These are phyloP conservation scores for Ceriagrion tenellum DNA, from an alignment of 2,888 invertebrate genomes.

Conservation along the genomic window DNA sequence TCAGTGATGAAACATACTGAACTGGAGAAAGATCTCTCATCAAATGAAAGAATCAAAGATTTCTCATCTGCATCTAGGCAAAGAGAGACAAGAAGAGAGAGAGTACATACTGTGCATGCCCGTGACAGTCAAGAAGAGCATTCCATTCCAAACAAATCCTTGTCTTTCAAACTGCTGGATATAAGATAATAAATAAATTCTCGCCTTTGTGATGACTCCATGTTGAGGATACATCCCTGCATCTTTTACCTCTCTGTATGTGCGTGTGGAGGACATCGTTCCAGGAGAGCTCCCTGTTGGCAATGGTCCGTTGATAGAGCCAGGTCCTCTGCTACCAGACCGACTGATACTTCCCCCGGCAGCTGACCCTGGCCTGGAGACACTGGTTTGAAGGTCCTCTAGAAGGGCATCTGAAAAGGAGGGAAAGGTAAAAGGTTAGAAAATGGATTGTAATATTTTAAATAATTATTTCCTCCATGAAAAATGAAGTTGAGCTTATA, in stretches of 20 bases:
- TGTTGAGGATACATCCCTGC: slow-evolving; percentile 61
- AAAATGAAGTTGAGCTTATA: background rate
- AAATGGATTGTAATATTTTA: background rate
- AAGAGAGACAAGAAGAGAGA: slow-evolving; percentile 14
- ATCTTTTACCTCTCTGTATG: slow-evolving; percentile 63
- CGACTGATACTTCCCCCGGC: slow-evolving; percentile 53
- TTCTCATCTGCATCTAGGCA: background rate
- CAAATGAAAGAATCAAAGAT: too few species aligned
- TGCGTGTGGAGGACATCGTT: slow-evolving; percentile 14
- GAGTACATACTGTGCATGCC: slow-evolving; percentile 7
- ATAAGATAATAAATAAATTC: slow-evolving; percentile 26
- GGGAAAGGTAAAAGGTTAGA: slow-evolving; percentile 3
- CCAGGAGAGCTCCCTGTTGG: slow-evolving; percentile 37
- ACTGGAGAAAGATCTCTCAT: background rate
- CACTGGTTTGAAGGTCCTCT: slow-evolving; percentile 75
- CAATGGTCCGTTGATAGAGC: slow-evolving; percentile 57
- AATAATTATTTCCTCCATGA: background rate
- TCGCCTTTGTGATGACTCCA: slow-evolving; percentile 56
- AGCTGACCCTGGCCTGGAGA: slow-evolving; percentile 72
- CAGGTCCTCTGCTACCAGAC: slow-evolving; percentile 52
- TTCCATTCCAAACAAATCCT: slow-evolving; percentile 63
- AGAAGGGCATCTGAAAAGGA: slow-evolving; percentile 74
- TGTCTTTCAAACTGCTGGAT: slow-evolving; percentile 41
- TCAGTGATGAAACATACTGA: background rate
- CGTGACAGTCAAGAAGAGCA: slow-evolving; percentile 58